Evolutionary conservation across 2,888 invertebrate species (phyloP), one percentile per base, ranked within the genome.

Genomic region (Stramonita haemastoma): DNA sequence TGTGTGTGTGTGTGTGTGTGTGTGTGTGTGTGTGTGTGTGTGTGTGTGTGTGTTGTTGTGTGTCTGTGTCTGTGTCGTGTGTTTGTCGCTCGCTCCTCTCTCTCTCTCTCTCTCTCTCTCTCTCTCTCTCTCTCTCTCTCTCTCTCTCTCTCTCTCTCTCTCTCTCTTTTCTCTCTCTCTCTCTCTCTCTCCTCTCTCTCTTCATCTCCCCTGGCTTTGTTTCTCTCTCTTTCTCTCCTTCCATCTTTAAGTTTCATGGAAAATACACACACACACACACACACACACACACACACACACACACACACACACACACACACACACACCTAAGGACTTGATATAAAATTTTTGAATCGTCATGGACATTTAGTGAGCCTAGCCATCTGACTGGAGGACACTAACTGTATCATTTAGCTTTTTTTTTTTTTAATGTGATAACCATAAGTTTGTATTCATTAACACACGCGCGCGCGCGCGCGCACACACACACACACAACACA

Each of bases 251-350:
- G 46, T 46, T 46, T 22, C 66, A 66, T 6, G 19, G 26, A 66
- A 66, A 17, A 73, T 4, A 17, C 73, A 17, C 73, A 17, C 73
- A 17, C 22, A 17, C 73, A 73, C 26, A 73, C 73, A 73, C 73
- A 73, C 73, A 73, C 73, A 73, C 73, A 73, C 73, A 73, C 73
- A n/a, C 73, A 22, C 70, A 70, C 70, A 70, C 70, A 70, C 22
- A 70, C 70, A 70, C 70, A 70, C 70, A 22, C 70, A 70, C 70
- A 70, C 70, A 70, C 22, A 70, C 70, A 70, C 70, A 70, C 70
- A 70, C 70, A 70, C 70, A 70, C 70, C 11, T 22, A n/a, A n/a
- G n/a, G n/a, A n/a, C n/a, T n/a, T n/a, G n/a, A n/a, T n/a, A n/a
- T n/a, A n/a, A n/a, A n/a, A n/a, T n/a, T n/a, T n/a, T n/a, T n/a